phyloP scores from a whole-genome alignment of 2,888 invertebrate genomes.

The Agriotes lineatus region DNA sequence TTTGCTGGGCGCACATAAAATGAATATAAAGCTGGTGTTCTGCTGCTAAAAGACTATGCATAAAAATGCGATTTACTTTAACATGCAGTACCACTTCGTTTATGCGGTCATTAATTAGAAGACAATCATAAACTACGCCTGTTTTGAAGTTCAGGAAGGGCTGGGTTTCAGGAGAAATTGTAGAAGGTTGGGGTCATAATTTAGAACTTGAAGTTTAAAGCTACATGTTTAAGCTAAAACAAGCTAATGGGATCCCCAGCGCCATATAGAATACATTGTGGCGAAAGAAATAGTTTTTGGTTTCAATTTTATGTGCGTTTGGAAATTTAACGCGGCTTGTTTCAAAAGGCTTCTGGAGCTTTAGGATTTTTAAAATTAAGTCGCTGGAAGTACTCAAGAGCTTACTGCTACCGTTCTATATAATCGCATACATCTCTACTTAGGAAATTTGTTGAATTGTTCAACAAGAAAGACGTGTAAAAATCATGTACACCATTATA shows the following conservation, averaged over 20 bases:
- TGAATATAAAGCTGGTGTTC: slow-evolving; percentile 19
- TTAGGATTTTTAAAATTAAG: too few species aligned
- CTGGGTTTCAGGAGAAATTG: background rate
- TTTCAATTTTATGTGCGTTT: too few species aligned
- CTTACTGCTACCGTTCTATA: too few species aligned
- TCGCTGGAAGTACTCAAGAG: too few species aligned
- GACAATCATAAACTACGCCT: slow-evolving; percentile 11
- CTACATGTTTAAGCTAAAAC: slow-evolving; percentile 1
- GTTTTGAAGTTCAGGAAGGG: slow-evolving; percentile 1
- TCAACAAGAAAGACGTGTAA: too few species aligned
- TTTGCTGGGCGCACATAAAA: slow-evolving; percentile 11
- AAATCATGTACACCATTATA: too few species aligned
- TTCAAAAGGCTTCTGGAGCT: too few species aligned
- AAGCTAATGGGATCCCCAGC: background rate
- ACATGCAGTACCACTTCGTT: background rate
- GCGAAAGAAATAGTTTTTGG: too few species aligned
- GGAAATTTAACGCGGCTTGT: too few species aligned
- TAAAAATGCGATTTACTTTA: slow-evolving; percentile 4
- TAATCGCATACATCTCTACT: too few species aligned
- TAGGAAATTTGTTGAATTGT: too few species aligned
- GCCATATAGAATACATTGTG: too few species aligned
- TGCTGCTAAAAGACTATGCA: slow-evolving; percentile 1
- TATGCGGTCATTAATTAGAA: slow-evolving; percentile 13
- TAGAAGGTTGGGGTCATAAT: background rate
- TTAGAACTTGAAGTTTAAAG: background rate